Evolutionary conservation across 2,888 invertebrate species (phyloP).

Genomic region (Drosophila histrio): DNA sequence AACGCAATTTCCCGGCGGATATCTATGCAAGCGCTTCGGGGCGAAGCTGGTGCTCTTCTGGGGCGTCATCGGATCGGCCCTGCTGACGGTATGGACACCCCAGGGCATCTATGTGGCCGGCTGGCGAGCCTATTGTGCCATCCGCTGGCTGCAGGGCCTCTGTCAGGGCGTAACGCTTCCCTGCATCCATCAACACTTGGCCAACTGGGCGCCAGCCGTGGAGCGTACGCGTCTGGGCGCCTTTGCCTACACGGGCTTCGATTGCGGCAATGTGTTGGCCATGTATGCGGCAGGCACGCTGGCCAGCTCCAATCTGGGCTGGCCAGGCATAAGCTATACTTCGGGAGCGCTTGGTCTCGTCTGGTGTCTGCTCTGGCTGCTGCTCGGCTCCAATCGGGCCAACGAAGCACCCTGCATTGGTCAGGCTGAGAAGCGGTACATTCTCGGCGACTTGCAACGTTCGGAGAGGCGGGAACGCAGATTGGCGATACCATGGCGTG

Average conservation of each 20-base stretch:
- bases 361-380: slow-evolving; percentile 86
- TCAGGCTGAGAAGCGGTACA: slow-evolving; percentile 86
- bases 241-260: slow-evolving; percentile 86
- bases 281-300: slow-evolving; percentile 87
- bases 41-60: slow-evolving; percentile 86
- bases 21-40: slow-evolving; percentile 88
- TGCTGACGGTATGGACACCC: slow-evolving; percentile 88
- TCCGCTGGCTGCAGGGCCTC: slow-evolving; percentile 88
- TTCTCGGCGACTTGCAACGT: slow-evolving; percentile 85
- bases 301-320: slow-evolving; percentile 86
- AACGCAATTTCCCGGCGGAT: slow-evolving; percentile 87
- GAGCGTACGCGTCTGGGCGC: slow-evolving; percentile 87
- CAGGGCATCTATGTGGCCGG: slow-evolving; percentile 87
- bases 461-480: slow-evolving; percentile 56
- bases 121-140: slow-evolving; percentile 86
- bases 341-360: slow-evolving; percentile 85
- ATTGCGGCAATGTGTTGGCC: slow-evolving; percentile 88
- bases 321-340: slow-evolving; percentile 88
- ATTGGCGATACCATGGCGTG: slow-evolving; percentile 87
- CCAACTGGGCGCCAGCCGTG: slow-evolving; percentile 88
- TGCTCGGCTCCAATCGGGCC: slow-evolving; percentile 86
- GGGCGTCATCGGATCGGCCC: slow-evolving; percentile 87
- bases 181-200: slow-evolving; percentile 87
- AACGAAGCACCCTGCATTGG: slow-evolving; percentile 86
- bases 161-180: slow-evolving; percentile 89